Evolutionary conservation across 1,140 invertebrate species (phyloP).

Genomic region (Habropoda laboriosa): DNA sequence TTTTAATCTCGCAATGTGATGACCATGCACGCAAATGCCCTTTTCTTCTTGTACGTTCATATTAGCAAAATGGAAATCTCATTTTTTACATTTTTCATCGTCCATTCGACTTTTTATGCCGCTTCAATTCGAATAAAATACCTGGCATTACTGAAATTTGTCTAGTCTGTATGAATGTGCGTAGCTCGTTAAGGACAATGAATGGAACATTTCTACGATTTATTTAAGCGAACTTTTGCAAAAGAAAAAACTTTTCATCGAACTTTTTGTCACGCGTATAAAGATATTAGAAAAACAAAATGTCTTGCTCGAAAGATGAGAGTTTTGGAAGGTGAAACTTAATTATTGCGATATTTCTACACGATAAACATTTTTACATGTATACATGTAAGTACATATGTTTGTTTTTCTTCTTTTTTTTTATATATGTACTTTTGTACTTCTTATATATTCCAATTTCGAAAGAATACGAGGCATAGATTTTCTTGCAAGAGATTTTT

Average conservation of each 20-base stretch:
- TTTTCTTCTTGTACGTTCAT: constrained; percentile 1
- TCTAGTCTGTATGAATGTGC: constrained; percentile 22
- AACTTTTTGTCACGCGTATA: neutral
- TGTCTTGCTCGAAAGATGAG: neutral
- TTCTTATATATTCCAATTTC: neutral
- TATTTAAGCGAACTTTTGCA: constrained; percentile 2
- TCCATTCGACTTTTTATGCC: neutral
- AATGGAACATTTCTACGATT: constrained; percentile 4
- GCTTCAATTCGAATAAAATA: neutral
- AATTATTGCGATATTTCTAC: neutral
- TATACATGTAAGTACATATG: neutral
- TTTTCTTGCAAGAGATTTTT: constrained; percentile 25
- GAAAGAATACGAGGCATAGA: constrained; percentile 2
- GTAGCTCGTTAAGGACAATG: neutral
- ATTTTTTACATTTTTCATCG: neutral
- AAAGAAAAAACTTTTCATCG: neutral
- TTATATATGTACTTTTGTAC: neutral
- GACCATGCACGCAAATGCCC: constrained; percentile 65
- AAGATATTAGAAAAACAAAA: neutral
- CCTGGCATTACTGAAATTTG: neutral
- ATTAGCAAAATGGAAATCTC: neutral
- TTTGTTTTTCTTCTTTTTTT: constrained; percentile 13
- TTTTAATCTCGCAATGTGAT: constrained; percentile 54
- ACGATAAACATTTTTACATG: neutral
- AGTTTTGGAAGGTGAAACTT: neutral